These are phyloP conservation scores for Ericerus pela DNA, from an alignment of 1,140 invertebrate species.

Conservation along the genomic window DNA sequence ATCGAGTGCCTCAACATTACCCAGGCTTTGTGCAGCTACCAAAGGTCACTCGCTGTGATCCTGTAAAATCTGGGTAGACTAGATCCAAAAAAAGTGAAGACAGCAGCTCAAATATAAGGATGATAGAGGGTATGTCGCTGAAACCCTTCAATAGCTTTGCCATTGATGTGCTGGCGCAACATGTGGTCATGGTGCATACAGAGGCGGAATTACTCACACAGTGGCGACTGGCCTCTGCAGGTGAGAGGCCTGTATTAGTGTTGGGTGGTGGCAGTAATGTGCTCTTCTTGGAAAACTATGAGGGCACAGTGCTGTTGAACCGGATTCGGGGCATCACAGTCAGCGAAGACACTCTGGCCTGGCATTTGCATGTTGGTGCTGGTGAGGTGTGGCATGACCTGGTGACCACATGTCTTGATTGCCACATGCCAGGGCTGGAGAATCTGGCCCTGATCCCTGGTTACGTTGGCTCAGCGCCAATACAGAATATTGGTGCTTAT, in stretches of 20 bases:
- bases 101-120: too few relatives aligned
- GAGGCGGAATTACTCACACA: not conserved
- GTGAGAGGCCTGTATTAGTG: not conserved
- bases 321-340: not conserved
- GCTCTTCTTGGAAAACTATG: not conserved
- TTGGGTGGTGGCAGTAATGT: constrained; percentile 5
- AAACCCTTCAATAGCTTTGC: not conserved
- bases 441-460: constrained; percentile 6
- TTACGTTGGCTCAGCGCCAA: not conserved
- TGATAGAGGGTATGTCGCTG: not conserved
- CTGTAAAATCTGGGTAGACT: too few relatives aligned
- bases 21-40: too few relatives aligned
- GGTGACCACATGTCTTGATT: not conserved
- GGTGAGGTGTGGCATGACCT: constrained; percentile 1
- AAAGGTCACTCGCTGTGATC: too few relatives aligned
- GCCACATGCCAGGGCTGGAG: not conserved
- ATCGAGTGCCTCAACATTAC: too few relatives aligned
- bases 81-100: too few relatives aligned
- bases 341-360: not conserved
- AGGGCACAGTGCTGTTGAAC: not conserved
- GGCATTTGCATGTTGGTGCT: constrained; percentile 1
- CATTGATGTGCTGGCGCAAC: not conserved
- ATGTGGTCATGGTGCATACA: not conserved
- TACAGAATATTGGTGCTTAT: constrained; percentile 13
- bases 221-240: not conserved